Conservation (phyloP, 1,140 invertebrate species). For the Tetramorium parvispinum region DNA sequence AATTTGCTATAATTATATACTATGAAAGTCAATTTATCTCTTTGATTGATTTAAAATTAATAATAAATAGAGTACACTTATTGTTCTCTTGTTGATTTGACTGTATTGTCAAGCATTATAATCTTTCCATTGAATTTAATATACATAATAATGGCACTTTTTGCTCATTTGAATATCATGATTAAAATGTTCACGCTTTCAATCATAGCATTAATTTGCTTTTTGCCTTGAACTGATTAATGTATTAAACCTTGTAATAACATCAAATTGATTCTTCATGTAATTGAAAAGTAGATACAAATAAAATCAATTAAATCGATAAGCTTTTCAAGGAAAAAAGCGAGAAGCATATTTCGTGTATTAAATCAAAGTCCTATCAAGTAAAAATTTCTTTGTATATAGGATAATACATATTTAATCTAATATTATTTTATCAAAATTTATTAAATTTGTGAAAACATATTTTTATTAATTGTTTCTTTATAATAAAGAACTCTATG, state of each 20-base stretch:
- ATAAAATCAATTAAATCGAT: background rate
- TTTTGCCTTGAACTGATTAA: background rate
- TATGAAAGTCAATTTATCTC: background rate
- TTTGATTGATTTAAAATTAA: constrained; percentile 3
- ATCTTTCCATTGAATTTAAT: constrained; percentile 5
- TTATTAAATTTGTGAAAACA: background rate
- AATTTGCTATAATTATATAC: background rate
- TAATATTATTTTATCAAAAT: background rate
- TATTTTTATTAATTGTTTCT: background rate
- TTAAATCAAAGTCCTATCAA: background rate
- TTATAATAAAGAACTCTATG: background rate
- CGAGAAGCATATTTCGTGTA: background rate
- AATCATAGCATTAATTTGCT: constrained; percentile 1
- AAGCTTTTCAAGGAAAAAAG: background rate
- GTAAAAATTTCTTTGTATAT: background rate
- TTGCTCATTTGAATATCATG: constrained; percentile 15
- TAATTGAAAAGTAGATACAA: background rate
- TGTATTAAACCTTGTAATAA: background rate
- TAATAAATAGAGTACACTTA: background rate
- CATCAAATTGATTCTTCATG: background rate
- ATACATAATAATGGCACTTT: background rate
- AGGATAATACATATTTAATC: background rate
- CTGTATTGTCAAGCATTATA: background rate
- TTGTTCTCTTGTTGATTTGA: background rate
- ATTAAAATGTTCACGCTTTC: constrained; percentile 3